Conservation (phyloP, 2,113 vertebrate species). For the Syrmaticus mikado region DNA sequence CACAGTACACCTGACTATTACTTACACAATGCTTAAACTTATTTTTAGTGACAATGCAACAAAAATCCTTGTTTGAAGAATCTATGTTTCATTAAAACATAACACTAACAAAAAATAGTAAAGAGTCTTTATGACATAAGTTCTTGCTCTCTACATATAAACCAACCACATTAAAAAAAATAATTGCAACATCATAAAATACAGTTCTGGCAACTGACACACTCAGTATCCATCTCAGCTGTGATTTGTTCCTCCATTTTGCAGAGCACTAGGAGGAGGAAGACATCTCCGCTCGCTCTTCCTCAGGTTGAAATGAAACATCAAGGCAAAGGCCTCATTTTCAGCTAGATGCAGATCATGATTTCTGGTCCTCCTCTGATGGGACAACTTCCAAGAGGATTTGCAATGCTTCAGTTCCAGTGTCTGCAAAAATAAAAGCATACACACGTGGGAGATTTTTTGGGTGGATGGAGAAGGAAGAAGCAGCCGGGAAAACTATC, state of each 20-base stretch:
- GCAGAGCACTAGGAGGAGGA: neutral
- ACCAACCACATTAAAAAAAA: neutral
- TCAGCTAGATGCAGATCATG: constrained; percentile 47
- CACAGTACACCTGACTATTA: constrained; percentile 32
- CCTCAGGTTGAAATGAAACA: constrained; percentile 15
- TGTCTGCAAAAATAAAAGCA: constrained; percentile 80
- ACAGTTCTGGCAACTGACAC: neutral
- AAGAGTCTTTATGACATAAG: neutral
- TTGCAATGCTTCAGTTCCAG: constrained; percentile 84
- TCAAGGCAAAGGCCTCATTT: neutral
- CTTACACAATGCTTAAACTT: constrained; percentile 22
- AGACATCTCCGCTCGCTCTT: neutral
- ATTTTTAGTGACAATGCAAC: constrained; percentile 15
- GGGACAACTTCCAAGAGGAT: constrained; percentile 92
- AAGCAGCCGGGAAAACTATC: constrained; percentile 3
- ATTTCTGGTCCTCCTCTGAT: constrained; percentile 77
- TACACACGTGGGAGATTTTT: neutral
- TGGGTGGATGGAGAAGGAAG: neutral
- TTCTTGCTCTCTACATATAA: neutral
- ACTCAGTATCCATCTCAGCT: neutral
- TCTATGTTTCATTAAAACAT: neutral
- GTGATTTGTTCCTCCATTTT: neutral
- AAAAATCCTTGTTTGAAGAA: neutral
- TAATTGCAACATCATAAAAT: neutral
- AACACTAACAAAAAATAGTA: neutral